These are phyloP conservation scores for Eupithecia subumbrata DNA, from an alignment of 2,888 invertebrate genomes.

Conservation along the genomic window DNA sequence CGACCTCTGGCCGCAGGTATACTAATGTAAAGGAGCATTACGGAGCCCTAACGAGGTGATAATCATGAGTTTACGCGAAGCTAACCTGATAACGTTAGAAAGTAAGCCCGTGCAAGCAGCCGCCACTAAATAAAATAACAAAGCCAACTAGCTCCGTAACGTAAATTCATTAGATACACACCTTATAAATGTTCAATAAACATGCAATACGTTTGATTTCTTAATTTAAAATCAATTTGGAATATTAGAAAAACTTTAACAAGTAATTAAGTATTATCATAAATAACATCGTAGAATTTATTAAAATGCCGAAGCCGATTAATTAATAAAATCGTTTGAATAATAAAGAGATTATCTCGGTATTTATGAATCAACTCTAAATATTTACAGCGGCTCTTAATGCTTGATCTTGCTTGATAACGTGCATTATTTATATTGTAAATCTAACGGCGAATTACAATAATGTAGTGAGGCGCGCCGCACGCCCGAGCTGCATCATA, in stretches of 20 bases:
- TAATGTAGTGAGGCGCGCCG: background rate
- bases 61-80: background rate
- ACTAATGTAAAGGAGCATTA: background rate
- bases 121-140: background rate
- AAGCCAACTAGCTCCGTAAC: background rate
- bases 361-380: constrained; percentile 45
- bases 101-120: background rate
- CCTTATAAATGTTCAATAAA: background rate
- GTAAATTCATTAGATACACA: background rate
- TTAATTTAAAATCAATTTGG: constrained; percentile 24
- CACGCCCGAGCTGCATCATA: background rate
- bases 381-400: constrained; percentile 33
- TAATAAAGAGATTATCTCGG: constrained; percentile 53
- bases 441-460: constrained; percentile 11
- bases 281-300: constrained; percentile 26
- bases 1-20: background rate
- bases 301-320: constrained; percentile 41
- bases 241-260: constrained; percentile 25
- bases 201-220: constrained; percentile 13
- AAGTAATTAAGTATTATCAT: constrained; percentile 28
- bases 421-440: constrained; percentile 11
- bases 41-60: background rate
- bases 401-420: constrained; percentile 20
- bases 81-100: background rate
- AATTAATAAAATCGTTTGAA: constrained; percentile 56